These are phyloP conservation scores for Pionites leucogaster DNA, from an alignment of 2,113 vertebrate genomes.

Conservation along the genomic window DNA sequence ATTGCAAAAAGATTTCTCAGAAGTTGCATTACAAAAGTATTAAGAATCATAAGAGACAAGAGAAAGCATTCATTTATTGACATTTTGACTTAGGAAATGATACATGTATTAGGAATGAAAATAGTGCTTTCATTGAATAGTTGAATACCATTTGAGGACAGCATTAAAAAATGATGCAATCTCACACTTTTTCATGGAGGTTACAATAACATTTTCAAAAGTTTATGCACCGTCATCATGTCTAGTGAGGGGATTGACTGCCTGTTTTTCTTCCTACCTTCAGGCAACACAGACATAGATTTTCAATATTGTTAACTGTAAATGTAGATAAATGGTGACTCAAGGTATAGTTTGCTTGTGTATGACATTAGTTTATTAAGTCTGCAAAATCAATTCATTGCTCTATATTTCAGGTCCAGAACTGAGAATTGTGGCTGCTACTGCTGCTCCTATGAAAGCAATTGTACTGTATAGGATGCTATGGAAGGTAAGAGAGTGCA, in stretches of 20 bases:
- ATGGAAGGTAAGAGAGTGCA: not conserved
- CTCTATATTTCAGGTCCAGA: not conserved
- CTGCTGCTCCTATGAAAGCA: not conserved
- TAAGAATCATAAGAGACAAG: not conserved
- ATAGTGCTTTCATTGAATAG: not conserved
- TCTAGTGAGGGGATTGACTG: not conserved
- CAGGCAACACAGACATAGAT: not conserved
- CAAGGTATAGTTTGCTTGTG: not conserved
- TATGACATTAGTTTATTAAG: not conserved
- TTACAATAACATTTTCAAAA: not conserved
- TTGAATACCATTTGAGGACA: not conserved
- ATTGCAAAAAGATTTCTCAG: not conserved
- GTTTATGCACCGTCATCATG: not conserved
- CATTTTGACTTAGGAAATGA: not conserved
- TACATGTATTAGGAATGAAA: not conserved
- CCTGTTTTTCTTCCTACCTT: not conserved
- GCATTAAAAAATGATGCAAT: not conserved
- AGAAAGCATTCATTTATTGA: not conserved
- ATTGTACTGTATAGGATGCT: not conserved
- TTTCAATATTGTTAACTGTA: slow-evolving; percentile 1
- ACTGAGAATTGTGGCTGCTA: not conserved
- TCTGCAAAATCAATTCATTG: not conserved
- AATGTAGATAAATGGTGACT: not conserved
- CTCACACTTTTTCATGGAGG: not conserved
- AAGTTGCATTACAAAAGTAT: not conserved